Percentiles rank a stretch among this genome's conserved stretches.
phyloP scores from a whole-genome alignment of 2,888 invertebrate genomes.

The Campopleginae sp. region DNA sequence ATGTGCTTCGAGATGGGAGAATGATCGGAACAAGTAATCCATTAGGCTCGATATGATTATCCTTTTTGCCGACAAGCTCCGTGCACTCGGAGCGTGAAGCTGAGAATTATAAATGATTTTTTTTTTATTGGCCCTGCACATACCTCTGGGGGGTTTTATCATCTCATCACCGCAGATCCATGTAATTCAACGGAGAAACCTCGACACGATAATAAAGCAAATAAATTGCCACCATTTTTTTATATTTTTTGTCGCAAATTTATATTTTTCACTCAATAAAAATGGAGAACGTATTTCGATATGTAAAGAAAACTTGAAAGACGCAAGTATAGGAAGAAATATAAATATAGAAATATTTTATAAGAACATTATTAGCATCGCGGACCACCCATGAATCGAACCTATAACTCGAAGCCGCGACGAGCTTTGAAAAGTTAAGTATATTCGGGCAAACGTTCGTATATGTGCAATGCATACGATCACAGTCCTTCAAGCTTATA shows the following conservation, averaged over 20 bases:
- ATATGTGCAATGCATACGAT: conserved; percentile 26
- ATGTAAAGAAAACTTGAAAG: conserved; percentile 38
- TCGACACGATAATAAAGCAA: neutral
- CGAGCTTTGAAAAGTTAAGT: conserved; percentile 68
- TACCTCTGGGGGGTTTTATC: too few relatives aligned
- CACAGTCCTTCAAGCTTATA: conserved; percentile 74
- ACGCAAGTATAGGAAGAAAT: conserved; percentile 15
- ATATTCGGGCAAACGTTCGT: conserved; percentile 1
- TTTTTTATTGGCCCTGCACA: too few relatives aligned
- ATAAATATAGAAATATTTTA: conserved; percentile 39
- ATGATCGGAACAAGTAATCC: neutral
- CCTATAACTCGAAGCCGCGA: conserved; percentile 75
- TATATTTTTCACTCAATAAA: conserved; percentile 47
- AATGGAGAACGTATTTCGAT: conserved; percentile 41
- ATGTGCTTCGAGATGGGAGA: neutral
- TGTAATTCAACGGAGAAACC: neutral
- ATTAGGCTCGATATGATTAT: neutral
- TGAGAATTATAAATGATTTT: neutral
- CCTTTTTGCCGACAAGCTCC: neutral
- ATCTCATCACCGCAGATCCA: neutral
- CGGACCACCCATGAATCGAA: conserved; percentile 83
- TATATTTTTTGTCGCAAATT: conserved; percentile 25
- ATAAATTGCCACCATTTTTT: conserved; percentile 4
- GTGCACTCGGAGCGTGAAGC: neutral
- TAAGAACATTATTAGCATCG: conserved; percentile 79